Evolutionary conservation across 2,113 vertebrate genomes (phyloP).

Genomic region (Chaetura pelagica): DNA sequence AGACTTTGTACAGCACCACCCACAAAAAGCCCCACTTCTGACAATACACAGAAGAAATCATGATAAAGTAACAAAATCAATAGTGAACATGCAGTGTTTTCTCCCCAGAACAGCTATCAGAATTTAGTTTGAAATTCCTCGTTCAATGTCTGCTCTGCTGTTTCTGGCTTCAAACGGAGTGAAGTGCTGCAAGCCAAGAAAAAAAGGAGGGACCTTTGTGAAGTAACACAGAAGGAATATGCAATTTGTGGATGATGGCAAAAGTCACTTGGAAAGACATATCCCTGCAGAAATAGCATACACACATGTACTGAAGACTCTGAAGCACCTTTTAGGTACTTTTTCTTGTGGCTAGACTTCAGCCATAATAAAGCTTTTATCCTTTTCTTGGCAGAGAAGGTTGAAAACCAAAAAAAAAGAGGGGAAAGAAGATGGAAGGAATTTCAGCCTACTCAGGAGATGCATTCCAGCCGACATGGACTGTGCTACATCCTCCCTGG

Average conservation of each 20-base stretch:
- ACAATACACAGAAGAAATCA: not conserved
- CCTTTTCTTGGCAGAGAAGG: conserved; percentile 29
- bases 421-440: conserved; percentile 43
- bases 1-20: not conserved
- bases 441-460: conserved; percentile 45
- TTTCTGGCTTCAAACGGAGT: not conserved
- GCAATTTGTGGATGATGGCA: conserved; percentile 47
- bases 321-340: conserved; percentile 48
- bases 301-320: not conserved
- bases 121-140: conserved; percentile 1
- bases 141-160: not conserved
- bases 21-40: not conserved
- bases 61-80: not conserved
- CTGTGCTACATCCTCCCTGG: conserved; percentile 33
- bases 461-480: conserved; percentile 15
- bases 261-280: conserved; percentile 2
- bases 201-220: not conserved
- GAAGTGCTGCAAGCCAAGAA: conserved; percentile 13
- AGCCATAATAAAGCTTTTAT: conserved; percentile 61
- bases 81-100: not conserved
- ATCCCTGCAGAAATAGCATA: conserved; percentile 37
- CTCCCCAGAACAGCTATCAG: not conserved
- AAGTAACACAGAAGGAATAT: conserved; percentile 25
- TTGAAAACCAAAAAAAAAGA: conserved; percentile 2
- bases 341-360: conserved; percentile 18